A percentile compares a stretch with the other conserved stretches of the same genome.
Evolutionary conservation across 2,797 vertebrate genomes (phyloP).

Genomic region (Premnoplex brunnescens): DNA sequence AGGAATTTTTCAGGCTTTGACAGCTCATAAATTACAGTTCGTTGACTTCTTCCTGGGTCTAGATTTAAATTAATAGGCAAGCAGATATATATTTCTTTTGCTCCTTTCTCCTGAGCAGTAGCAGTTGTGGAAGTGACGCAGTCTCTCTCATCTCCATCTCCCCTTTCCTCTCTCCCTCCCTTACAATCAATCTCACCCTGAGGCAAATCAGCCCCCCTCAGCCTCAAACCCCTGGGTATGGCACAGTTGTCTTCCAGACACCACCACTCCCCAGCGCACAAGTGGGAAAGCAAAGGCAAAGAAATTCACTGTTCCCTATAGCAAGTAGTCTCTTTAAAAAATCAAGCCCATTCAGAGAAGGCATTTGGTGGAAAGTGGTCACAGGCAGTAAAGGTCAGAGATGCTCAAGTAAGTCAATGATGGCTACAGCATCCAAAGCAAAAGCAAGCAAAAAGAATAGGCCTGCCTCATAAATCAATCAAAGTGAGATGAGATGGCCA

Average conservation of each 20-base stretch:
- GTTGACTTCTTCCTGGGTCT: slow-evolving; percentile 74
- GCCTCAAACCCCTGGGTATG: neutral
- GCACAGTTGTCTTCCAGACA: neutral
- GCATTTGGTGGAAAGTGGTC: neutral
- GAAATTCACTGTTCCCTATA: neutral
- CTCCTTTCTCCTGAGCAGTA: slow-evolving; percentile 19
- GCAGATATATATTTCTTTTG: slow-evolving; percentile 74
- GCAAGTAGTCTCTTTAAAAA: neutral
- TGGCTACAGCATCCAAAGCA: neutral
- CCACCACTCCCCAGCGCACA: neutral
- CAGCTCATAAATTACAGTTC: slow-evolving; percentile 79
- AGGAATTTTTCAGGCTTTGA: slow-evolving; percentile 79
- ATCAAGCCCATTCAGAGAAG: neutral
- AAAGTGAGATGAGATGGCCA: neutral
- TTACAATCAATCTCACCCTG: neutral
- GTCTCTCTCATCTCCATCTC: neutral
- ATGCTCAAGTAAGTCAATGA: neutral
- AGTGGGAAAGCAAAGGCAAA: neutral
- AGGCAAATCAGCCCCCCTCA: neutral
- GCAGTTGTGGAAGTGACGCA: slow-evolving; percentile 24
- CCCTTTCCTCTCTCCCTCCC: neutral
- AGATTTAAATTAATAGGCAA: slow-evolving; percentile 78
- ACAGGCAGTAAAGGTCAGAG: neutral
- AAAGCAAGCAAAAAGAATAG: neutral
- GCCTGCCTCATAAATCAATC: neutral